Percentiles rank a stretch among this genome's conserved stretches.
These are phyloP conservation scores for Phalacrocorax pelagicus DNA, from an alignment of 2,113 vertebrate species.

Conservation along the genomic window DNA sequence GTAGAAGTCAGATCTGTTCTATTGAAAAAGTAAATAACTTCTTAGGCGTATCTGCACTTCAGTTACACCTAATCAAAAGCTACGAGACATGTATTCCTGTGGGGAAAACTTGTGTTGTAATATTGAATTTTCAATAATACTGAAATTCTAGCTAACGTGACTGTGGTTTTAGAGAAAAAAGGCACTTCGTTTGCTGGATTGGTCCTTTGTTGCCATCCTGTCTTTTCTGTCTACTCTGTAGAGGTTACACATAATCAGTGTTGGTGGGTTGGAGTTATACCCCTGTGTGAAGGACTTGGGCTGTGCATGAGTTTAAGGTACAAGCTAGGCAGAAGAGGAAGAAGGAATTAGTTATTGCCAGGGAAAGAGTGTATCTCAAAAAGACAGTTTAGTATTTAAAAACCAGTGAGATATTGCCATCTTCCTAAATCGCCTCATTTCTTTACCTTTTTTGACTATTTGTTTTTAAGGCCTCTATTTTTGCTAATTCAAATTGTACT, in stretches of 20 bases:
- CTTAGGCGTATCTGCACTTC: neutral
- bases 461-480: neutral
- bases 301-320: neutral
- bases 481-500: neutral
- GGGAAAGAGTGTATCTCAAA: neutral
- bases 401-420: neutral
- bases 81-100: neutral
- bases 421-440: neutral
- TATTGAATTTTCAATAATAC: neutral
- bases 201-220: neutral
- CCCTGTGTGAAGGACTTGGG: neutral
- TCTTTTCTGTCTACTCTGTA: neutral
- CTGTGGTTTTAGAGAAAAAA: neutral
- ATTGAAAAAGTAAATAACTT: neutral
- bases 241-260: accelerated
- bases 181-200: neutral
- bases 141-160: neutral
- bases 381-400: neutral
- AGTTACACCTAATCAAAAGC: neutral
- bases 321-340: neutral
- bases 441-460: neutral
- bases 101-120: neutral
- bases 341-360: neutral
- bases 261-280: neutral
- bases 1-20: neutral